Conservation (phyloP, 2,113 vertebrate genomes). For the Nesogale talazaci region DNA sequence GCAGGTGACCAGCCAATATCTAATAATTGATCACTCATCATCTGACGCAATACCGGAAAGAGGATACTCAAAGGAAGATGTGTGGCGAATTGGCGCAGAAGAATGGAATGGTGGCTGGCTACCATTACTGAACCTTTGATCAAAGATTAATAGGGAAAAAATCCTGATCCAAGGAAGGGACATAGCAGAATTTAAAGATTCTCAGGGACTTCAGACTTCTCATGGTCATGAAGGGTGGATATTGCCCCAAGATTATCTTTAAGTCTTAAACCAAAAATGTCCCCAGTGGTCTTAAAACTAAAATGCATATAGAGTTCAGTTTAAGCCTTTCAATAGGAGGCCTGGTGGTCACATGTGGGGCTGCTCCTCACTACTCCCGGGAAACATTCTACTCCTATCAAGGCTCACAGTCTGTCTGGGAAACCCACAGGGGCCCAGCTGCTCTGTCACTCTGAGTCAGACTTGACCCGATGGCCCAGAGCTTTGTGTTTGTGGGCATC, state of each 20-base stretch:
- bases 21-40: not conserved
- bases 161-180: not conserved
- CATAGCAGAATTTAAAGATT: not conserved
- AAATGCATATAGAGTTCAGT: not conserved
- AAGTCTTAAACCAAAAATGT: not conserved
- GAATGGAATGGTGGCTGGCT: not conserved
- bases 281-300: not conserved
- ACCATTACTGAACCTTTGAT: not conserved
- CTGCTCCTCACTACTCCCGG: too few species aligned
- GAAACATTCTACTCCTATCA: too few species aligned
- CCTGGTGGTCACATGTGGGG: too few species aligned
- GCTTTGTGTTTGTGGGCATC: not conserved
- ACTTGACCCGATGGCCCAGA: too few species aligned
- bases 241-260: not conserved
- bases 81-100: not conserved
- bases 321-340: not conserved
- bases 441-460: too few species aligned
- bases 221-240: not conserved
- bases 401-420: too few species aligned
- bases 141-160: not conserved
- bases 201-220: not conserved
- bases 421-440: too few species aligned
- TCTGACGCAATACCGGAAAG: not conserved
- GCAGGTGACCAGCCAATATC: not conserved
- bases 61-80: not conserved